These are phyloP conservation scores for Hirtodrosophila confusa DNA, from an alignment of 2,888 invertebrate genomes.

Conservation along the genomic window DNA sequence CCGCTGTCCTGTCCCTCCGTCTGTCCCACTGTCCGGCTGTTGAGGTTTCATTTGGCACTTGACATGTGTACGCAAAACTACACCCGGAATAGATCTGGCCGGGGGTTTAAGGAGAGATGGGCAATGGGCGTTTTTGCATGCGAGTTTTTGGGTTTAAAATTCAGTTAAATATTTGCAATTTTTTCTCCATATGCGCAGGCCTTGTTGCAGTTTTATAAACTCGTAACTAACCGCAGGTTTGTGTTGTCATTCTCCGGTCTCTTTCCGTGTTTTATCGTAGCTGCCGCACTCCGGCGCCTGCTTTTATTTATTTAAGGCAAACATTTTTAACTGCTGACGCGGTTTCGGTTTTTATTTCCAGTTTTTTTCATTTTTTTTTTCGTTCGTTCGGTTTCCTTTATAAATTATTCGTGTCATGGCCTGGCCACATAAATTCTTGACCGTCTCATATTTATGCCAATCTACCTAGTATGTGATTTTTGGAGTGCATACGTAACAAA, in stretches of 20 bases:
- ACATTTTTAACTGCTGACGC: conserved; percentile 75
- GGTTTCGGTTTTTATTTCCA: conserved; percentile 50
- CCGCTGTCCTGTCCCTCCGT: conserved; percentile 10
- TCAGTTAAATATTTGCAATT: conserved; percentile 69
- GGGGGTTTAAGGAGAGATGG: conserved; percentile 9
- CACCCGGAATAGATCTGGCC: conserved; percentile 29
- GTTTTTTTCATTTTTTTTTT: conserved; percentile 13
- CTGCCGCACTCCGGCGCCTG: conserved; percentile 31
- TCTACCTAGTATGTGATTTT: conserved; percentile 42
- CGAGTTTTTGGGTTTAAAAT: conserved; percentile 53
- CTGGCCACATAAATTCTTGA: conserved; percentile 71
- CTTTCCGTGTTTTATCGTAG: conserved; percentile 39
- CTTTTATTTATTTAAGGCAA: conserved; percentile 62
- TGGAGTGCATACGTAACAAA: conserved; percentile 20
- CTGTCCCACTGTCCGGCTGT: conserved; percentile 39
- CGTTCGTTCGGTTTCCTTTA: conserved; percentile 38
- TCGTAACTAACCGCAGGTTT: conserved; percentile 77
- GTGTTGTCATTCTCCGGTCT: conserved; percentile 53
- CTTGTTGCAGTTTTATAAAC: conserved; percentile 68
- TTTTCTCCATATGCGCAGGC: conserved; percentile 38
- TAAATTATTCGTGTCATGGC: conserved; percentile 74
- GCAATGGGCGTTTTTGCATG: conserved; percentile 25
- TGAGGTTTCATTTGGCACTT: conserved; percentile 76
- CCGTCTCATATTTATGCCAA: conserved; percentile 68
- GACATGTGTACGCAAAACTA: conserved; percentile 66